Evolutionary conservation across 2,113 vertebrate species (phyloP).

Genomic region (Uria aalge): DNA sequence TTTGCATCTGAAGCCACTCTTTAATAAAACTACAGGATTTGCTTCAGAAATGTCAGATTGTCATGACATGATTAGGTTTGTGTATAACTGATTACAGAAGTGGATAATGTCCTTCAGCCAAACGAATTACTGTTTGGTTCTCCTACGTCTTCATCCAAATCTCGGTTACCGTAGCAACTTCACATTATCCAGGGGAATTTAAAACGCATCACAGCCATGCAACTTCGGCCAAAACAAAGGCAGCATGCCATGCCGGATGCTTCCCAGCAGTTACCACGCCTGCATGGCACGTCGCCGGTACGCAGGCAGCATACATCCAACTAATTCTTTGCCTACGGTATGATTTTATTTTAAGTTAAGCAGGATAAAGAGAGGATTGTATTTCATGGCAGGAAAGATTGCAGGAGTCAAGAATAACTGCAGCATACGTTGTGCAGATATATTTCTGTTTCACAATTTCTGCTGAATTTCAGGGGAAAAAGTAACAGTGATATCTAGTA

Average conservation of each 20-base stretch:
- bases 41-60: background rate
- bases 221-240: background rate
- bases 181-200: background rate
- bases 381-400: background rate
- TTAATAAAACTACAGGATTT: background rate
- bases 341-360: background rate
- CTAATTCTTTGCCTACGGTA: background rate
- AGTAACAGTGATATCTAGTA: background rate
- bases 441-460: background rate
- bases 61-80: background rate
- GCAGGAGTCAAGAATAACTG: background rate
- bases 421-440: background rate
- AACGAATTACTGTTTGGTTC: background rate
- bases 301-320: no score
- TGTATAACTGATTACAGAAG: background rate
- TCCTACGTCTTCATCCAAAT: background rate
- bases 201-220: background rate
- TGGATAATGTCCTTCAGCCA: background rate
- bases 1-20: background rate
- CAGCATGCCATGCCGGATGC: background rate
- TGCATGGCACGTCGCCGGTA: rapidly evolving
- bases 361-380: background rate
- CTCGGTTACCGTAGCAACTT: background rate
- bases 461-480: background rate
- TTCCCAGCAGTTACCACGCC: background rate